phyloP scores from a whole-genome alignment of 2,113 vertebrate species.

The Pseudonaja textilis region DNA sequence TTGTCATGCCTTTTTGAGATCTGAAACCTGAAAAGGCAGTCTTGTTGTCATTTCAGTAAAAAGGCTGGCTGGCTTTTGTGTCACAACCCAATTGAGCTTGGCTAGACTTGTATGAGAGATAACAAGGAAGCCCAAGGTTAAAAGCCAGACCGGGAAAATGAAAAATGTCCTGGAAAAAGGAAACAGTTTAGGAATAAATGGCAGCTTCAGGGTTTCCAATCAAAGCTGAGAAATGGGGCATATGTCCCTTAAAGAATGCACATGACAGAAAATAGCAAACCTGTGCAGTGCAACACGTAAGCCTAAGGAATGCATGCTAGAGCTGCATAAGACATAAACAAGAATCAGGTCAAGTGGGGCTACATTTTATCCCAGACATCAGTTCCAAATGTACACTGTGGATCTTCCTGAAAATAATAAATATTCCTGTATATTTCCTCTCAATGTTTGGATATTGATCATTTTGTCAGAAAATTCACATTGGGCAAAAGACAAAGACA shows the following conservation, averaged over 20 bases:
- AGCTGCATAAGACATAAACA: neutral
- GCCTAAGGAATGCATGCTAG: neutral
- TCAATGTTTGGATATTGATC: neutral
- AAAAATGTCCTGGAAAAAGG: neutral
- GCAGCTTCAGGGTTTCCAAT: slow-evolving; percentile 6
- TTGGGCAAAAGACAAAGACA: neutral
- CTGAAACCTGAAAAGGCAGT: neutral
- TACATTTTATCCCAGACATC: fast-evolving
- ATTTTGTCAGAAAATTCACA: neutral
- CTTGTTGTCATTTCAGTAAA: neutral
- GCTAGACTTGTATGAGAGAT: neutral
- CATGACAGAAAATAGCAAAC: slow-evolving; percentile 19
- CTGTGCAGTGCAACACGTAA: slow-evolving; percentile 8
- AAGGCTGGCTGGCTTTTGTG: neutral
- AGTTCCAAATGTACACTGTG: neutral
- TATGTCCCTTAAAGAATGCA: neutral
- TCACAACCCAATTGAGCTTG: neutral
- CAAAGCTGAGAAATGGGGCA: slow-evolving; percentile 4
- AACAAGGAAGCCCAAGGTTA: neutral
- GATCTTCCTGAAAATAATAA: neutral
- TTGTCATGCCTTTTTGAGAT: neutral
- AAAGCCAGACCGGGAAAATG: neutral
- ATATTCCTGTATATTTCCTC: neutral
- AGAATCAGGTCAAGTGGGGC: slow-evolving; percentile 24
- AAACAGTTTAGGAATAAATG: slow-evolving; percentile 47